phyloP scores from a whole-genome alignment of 2,888 invertebrate species.

The Calliopum simillimum region DNA sequence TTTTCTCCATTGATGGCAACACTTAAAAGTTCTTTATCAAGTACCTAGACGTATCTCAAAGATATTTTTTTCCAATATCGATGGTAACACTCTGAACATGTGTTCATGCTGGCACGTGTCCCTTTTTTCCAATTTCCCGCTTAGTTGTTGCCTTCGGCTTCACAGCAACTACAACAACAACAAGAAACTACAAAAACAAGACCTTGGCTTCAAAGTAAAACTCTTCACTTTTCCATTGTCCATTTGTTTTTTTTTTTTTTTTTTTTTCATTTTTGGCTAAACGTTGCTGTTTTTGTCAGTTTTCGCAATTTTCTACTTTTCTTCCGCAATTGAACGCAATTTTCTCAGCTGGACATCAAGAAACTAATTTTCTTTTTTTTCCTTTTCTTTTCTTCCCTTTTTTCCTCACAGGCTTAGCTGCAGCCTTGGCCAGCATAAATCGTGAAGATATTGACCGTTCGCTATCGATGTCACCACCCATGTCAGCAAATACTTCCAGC shows the following conservation, averaged over 20 bases:
- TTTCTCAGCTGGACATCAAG: slow-evolving; percentile 45
- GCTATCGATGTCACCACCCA: slow-evolving; percentile 64
- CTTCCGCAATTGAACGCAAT: slow-evolving; percentile 37
- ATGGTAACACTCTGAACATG: neutral
- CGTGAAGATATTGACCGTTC: slow-evolving; percentile 63
- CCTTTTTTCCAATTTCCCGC: slow-evolving; percentile 16
- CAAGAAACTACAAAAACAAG: too few relatives aligned
- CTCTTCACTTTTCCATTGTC: slow-evolving; percentile 5
- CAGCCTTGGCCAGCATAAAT: slow-evolving; percentile 66
- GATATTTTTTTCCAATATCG: too few relatives aligned
- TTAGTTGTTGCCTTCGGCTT: neutral
- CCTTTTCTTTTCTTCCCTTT: slow-evolving; percentile 34
- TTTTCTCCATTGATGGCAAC: too few relatives aligned
- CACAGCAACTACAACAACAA: too few relatives aligned
- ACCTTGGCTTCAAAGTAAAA: slow-evolving; percentile 2
- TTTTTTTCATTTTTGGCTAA: neutral
- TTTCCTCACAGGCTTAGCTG: slow-evolving; percentile 61
- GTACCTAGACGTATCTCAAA: too few relatives aligned
- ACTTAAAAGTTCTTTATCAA: too few relatives aligned
- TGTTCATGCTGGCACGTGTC: slow-evolving; percentile 17
- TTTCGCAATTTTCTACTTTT: slow-evolving; percentile 18
- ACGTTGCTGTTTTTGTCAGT: slow-evolving; percentile 33
- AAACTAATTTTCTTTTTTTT: slow-evolving; percentile 40
- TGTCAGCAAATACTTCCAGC: slow-evolving; percentile 61
- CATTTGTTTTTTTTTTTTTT: neutral